Evolutionary conservation across 2,113 vertebrate species (phyloP).

Genomic region (Clarias macrocephalus): DNA sequence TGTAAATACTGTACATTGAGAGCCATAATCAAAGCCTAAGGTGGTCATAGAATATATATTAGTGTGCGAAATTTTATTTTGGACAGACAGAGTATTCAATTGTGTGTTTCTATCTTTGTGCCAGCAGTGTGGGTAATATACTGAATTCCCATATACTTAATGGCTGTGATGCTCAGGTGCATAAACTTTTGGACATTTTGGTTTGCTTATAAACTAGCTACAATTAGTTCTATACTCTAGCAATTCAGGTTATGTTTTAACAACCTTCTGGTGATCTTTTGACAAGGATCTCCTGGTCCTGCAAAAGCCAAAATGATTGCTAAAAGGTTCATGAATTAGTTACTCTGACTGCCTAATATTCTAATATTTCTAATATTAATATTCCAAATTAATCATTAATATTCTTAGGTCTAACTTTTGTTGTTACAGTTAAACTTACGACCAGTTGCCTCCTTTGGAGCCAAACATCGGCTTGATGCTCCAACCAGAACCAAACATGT

Average conservation of each 20-base stretch:
- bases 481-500: slow-evolving; percentile 96
- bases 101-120: neutral
- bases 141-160: neutral
- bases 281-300: neutral
- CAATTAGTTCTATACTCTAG: neutral
- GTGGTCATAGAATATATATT: too few species aligned
- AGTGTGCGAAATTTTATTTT: too few species aligned
- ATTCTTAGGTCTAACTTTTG: neutral
- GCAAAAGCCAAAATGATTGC: neutral
- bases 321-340: neutral
- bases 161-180: neutral
- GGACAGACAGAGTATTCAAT: too few species aligned
- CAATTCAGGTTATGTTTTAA: neutral
- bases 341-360: too few species aligned
- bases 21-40: too few species aligned
- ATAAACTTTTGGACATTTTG: neutral
- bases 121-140: too few species aligned
- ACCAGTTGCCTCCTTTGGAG: slow-evolving; percentile 80
- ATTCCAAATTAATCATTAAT: neutral
- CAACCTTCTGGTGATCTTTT: too few species aligned
- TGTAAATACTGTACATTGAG: too few species aligned
- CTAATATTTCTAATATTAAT: too few species aligned
- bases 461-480: slow-evolving; percentile 91
- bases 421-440: slow-evolving; percentile 78
- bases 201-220: neutral